These are phyloP conservation scores for Sturmia bella DNA, from an alignment of 2,888 invertebrate species.

Conservation along the genomic window DNA sequence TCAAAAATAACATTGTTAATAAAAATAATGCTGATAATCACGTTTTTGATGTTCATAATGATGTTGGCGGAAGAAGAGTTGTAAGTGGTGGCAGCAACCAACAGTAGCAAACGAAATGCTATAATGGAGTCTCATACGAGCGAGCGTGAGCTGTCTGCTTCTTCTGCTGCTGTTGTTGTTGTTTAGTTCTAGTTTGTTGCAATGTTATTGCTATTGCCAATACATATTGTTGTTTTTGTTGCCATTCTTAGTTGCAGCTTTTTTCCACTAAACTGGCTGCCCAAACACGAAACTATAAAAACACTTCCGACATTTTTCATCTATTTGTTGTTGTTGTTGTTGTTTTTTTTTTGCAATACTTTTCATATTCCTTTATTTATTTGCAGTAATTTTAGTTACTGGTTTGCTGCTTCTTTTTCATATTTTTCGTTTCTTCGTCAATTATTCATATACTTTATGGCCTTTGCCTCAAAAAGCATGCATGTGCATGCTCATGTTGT, in stretches of 20 bases:
- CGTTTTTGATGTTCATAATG: not conserved
- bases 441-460: constrained; percentile 76
- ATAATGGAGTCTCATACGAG: constrained; percentile 23
- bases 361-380: constrained; percentile 20
- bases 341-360: not conserved
- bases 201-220: constrained; percentile 67
- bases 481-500: constrained; percentile 54
- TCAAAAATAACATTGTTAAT: constrained; percentile 34
- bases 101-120: constrained; percentile 52
- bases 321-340: constrained; percentile 9
- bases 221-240: constrained; percentile 50
- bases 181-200: constrained; percentile 65
- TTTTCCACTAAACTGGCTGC: constrained; percentile 42
- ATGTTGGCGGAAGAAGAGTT: constrained; percentile 11
- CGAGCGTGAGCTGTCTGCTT: constrained; percentile 16
- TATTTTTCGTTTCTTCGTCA: constrained; percentile 73
- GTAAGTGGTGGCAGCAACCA: constrained; percentile 27
- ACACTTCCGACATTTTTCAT: constrained; percentile 77
- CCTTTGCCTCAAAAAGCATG: constrained; percentile 69
- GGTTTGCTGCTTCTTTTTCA: constrained; percentile 38
- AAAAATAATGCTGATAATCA: constrained; percentile 21
- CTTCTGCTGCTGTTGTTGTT: constrained; percentile 40
- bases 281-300: constrained; percentile 74
- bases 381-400: constrained; percentile 48
- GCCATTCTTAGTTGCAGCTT: constrained; percentile 11